Conservation (phyloP, 1,140 invertebrate genomes). For the Monomorium pharaonis region DNA sequence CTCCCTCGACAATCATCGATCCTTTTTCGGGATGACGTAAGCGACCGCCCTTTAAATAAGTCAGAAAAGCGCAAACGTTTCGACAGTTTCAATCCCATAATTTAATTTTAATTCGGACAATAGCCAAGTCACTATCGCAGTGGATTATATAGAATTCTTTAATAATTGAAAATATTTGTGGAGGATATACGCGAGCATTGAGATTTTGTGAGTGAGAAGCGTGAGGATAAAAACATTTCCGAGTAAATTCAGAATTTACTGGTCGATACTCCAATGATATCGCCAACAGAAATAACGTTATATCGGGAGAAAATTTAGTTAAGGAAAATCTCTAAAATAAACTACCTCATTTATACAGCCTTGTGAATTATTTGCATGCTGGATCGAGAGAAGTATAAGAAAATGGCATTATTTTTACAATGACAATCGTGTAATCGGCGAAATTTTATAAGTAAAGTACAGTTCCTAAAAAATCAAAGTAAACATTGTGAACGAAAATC, state of each 20-base stretch:
- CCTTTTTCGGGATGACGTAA: conserved; percentile 63
- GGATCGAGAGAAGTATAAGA: neutral
- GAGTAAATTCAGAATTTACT: neutral
- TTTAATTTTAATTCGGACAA: neutral
- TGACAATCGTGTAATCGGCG: neutral
- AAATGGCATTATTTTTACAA: conserved; percentile 1
- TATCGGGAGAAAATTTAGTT: conserved; percentile 26
- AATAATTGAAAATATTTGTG: neutral
- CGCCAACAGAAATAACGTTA: conserved; percentile 33
- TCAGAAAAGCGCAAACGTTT: neutral
- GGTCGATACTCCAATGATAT: conserved; percentile 24
- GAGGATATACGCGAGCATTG: neutral
- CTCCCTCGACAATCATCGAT: conserved; percentile 68
- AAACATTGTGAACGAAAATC: neutral
- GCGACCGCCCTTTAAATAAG: conserved; percentile 39
- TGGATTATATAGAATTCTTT: neutral
- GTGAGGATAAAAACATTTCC: neutral
- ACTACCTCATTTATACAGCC: neutral
- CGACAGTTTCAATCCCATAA: neutral
- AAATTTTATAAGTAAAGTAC: neutral
- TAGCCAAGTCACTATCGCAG: neutral
- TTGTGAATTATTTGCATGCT: neutral
- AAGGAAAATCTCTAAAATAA: conserved; percentile 22
- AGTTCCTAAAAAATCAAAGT: neutral
- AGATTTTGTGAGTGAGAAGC: neutral